Percentiles rank a stretch among this genome's conserved stretches.
These are phyloP conservation scores for Vombatus ursinus DNA, from an alignment of 2,113 vertebrate genomes.

Conservation along the genomic window DNA sequence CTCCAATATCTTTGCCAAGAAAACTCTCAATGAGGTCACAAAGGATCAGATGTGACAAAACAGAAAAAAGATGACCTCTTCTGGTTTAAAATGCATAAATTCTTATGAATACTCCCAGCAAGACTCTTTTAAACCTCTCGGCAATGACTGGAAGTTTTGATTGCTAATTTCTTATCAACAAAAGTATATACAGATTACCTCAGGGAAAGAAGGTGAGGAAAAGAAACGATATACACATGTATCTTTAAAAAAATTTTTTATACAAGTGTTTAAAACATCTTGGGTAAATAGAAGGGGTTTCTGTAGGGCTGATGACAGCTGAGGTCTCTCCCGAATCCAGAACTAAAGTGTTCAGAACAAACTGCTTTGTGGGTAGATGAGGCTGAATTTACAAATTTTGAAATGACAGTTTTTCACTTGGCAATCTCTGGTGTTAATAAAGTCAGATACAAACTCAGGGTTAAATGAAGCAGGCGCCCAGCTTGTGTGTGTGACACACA, in stretches of 20 bases:
- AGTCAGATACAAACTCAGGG: constrained; percentile 40
- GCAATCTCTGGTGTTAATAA: constrained; percentile 50
- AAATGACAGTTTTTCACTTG: constrained; percentile 46
- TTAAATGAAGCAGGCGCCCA: constrained; percentile 51
- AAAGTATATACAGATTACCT: not conserved
- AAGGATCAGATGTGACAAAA: not conserved
- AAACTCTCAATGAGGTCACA: not conserved
- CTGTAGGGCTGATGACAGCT: constrained; percentile 20
- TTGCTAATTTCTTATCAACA: not conserved
- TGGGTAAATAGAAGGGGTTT: not conserved
- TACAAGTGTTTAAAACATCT: not conserved
- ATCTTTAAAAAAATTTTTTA: not conserved
- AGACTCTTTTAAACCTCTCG: not conserved
- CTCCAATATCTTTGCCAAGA: too few species aligned
- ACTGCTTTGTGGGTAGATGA: constrained; percentile 25
- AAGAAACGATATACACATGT: not conserved
- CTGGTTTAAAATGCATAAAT: not conserved
- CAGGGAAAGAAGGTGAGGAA: not conserved
- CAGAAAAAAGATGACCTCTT: not conserved
- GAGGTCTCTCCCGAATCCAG: not conserved
- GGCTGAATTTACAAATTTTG: constrained; percentile 55
- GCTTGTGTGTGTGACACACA: not conserved
- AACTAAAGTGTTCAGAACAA: not conserved
- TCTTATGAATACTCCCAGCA: not conserved
- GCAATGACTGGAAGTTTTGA: not conserved